phyloP scores from a whole-genome alignment of 2,113 vertebrate species.

The Rhabdomys dilectus region DNA sequence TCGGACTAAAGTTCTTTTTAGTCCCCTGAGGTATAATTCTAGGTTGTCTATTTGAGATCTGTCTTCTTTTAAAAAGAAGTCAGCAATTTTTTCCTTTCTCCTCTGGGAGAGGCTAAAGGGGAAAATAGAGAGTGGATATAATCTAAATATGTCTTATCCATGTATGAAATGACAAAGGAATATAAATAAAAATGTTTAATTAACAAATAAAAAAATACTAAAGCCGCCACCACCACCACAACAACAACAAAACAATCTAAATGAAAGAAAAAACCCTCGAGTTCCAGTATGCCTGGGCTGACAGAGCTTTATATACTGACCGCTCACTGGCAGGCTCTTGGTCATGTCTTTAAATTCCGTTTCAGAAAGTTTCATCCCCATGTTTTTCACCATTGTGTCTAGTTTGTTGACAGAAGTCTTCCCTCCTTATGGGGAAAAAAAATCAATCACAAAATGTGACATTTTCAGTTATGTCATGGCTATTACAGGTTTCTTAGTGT shows the following conservation, averaged over 20 bases:
- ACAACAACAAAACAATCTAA: background rate
- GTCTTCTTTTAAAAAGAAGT: background rate
- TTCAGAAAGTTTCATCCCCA: background rate
- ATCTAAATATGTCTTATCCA: background rate
- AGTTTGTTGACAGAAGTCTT: conserved; percentile 9
- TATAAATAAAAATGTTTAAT: background rate
- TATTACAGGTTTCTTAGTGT: background rate
- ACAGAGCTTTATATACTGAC: background rate
- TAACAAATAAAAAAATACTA: background rate
- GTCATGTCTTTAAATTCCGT: conserved; percentile 35
- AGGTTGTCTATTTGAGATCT: background rate
- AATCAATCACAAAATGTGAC: background rate
- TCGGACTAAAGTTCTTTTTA: background rate
- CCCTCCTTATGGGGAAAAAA: background rate
- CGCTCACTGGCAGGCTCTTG: conserved; percentile 4
- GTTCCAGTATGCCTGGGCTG: too few species aligned
- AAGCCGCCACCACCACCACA: background rate
- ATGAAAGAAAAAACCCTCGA: background rate
- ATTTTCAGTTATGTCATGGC: background rate
- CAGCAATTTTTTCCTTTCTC: background rate
- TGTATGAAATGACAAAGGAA: background rate
- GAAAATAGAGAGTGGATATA: background rate
- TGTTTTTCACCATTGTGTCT: background rate
- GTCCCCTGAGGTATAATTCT: background rate
- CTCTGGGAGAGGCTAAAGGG: background rate